A percentile compares a stretch with the other conserved stretches of the same genome.
Conservation (phyloP, 2,797 vertebrate species). For the Sebastes wilsoni region DNA sequence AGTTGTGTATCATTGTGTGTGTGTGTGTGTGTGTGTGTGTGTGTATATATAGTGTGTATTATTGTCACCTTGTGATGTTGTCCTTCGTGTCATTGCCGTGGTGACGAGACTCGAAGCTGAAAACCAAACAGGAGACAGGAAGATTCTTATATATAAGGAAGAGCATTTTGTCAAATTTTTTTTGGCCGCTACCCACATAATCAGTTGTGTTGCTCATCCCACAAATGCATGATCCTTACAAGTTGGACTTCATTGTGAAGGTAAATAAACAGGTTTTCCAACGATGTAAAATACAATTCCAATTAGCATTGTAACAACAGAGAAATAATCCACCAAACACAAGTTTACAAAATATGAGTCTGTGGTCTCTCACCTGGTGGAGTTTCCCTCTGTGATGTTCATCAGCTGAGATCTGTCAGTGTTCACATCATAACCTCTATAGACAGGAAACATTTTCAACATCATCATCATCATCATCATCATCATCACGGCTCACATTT, state of each 20-base stretch:
- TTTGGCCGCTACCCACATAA: too few species aligned
- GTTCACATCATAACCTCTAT: not conserved
- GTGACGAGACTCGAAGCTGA: not conserved
- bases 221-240: too few species aligned
- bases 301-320: too few species aligned
- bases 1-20: not conserved
- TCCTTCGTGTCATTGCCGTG: not conserved
- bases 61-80: not conserved
- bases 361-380: not conserved
- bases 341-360: not conserved
- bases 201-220: too few species aligned
- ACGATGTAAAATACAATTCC: too few species aligned
- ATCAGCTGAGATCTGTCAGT: not conserved
- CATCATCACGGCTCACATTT: too few species aligned
- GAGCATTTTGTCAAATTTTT: too few species aligned
- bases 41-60: not conserved
- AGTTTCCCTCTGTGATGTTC: not conserved
- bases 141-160: too few species aligned
- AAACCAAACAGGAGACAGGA: not conserved
- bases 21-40: not conserved
- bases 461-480: not conserved
- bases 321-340: too few species aligned
- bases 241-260: too few species aligned
- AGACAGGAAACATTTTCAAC: not conserved
- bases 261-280: too few species aligned